phyloP scores from a whole-genome alignment of 2,113 vertebrate genomes.

The Panthera leo region DNA sequence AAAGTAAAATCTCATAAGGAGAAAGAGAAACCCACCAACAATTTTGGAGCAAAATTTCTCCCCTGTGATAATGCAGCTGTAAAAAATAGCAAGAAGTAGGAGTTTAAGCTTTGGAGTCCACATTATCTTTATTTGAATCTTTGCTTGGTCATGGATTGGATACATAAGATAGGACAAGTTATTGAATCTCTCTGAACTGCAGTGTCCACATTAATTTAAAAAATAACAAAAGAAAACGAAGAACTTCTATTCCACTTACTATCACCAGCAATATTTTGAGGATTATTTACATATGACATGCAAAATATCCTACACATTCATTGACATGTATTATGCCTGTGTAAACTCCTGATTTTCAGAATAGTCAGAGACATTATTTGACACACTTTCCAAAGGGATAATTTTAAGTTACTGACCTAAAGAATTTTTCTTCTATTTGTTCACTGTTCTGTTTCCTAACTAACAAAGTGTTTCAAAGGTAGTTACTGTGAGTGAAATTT shows the following conservation, averaged over 20 bases:
- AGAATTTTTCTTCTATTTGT: not conserved
- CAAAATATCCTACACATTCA: not conserved
- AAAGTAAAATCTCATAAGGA: slow-evolving; percentile 38
- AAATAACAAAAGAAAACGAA: not conserved
- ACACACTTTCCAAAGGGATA: not conserved
- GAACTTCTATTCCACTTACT: not conserved
- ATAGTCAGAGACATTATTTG: not conserved
- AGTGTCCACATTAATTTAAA: not conserved
- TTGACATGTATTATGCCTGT: not conserved
- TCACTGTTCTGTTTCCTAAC: not conserved
- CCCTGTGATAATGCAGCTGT: not conserved
- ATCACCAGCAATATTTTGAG: not conserved
- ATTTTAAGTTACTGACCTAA: not conserved
- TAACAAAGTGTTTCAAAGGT: not conserved
- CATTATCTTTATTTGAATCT: not conserved
- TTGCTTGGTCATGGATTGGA: not conserved
- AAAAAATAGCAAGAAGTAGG: not conserved
- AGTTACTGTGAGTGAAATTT: not conserved
- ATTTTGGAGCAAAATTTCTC: not conserved
- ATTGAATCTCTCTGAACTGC: not conserved
- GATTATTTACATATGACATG: not conserved
- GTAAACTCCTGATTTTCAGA: not conserved
- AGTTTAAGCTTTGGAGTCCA: not conserved
- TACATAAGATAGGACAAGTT: not conserved
- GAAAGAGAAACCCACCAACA: not conserved